Conservation (phyloP, 2,888 invertebrate genomes). For the Polyommatus iphigenia region DNA sequence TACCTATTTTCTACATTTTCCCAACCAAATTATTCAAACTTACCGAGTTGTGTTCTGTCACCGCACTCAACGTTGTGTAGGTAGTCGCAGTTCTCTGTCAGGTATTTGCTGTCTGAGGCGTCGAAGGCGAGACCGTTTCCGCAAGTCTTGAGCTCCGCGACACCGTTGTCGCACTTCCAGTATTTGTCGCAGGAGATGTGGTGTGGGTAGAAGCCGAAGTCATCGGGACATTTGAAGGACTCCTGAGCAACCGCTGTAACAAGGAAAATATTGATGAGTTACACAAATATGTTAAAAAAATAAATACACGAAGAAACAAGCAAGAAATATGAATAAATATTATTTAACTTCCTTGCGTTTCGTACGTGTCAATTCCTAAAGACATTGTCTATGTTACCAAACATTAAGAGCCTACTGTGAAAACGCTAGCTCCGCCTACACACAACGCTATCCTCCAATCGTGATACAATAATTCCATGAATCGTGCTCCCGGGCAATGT, state of each 20-base stretch:
- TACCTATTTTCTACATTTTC: too few species aligned
- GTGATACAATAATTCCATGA: too few species aligned
- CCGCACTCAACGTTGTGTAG: conserved; percentile 96
- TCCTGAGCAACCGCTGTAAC: conserved; percentile 72
- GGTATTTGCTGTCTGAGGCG: conserved; percentile 91
- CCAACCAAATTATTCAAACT: conserved; percentile 47
- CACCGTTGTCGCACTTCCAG: conserved; percentile 96
- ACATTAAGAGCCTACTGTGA: too few species aligned
- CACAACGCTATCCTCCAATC: too few species aligned
- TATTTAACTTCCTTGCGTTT: too few species aligned
- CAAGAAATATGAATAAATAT: too few species aligned
- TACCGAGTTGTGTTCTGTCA: conserved; percentile 91
- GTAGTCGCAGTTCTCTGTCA: conserved; percentile 97
- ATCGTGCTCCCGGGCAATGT: too few species aligned
- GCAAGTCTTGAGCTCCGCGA: conserved; percentile 93
- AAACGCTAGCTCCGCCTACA: too few species aligned
- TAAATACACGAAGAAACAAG: too few species aligned
- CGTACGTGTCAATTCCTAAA: too few species aligned
- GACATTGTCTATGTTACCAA: too few species aligned
- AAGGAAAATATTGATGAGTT: conserved; percentile 37
- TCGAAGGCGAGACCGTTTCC: conserved; percentile 97
- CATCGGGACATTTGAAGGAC: conserved; percentile 85
- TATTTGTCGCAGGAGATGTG: conserved; percentile 95
- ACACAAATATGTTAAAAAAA: background rate
- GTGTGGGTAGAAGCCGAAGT: conserved; percentile 96